Conservation (phyloP, 2,888 invertebrate species). For the Blera fallax region DNA sequence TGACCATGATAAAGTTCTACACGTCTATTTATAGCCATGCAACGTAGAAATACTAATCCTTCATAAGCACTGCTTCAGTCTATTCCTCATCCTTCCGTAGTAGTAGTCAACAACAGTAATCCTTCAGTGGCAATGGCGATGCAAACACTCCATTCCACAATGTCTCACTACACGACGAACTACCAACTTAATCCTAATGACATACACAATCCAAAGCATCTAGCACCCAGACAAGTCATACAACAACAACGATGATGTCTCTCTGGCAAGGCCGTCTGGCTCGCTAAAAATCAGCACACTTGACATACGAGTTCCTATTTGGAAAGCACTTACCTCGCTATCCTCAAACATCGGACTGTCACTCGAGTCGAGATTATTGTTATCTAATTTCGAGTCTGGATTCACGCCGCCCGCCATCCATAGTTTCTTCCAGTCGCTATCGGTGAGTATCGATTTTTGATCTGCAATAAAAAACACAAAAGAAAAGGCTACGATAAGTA, state of each 20-base stretch:
- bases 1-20: too few relatives aligned
- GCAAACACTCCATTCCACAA: neutral
- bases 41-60: neutral
- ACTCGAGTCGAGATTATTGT: constrained; percentile 80
- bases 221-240: neutral
- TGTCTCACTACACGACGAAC: neutral
- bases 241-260: neutral
- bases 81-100: neutral
- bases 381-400: constrained; percentile 81
- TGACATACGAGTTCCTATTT: constrained; percentile 17
- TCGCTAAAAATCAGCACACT: neutral
- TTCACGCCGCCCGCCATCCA: constrained; percentile 82
- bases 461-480: constrained; percentile 77
- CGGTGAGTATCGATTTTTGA: constrained; percentile 82
- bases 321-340: constrained; percentile 80
- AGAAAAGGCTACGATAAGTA: constrained; percentile 35
- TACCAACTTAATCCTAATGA: neutral
- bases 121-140: neutral
- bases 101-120: neutral
- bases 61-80: neutral
- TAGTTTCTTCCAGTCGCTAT: constrained; percentile 82
- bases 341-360: constrained; percentile 82
- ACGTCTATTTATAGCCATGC: too few relatives aligned
- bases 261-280: neutral
- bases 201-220: neutral